Percentiles rank a stretch among this genome's conserved stretches.
phyloP scores from a whole-genome alignment of 2,797 vertebrate species.

The Pipistrellus nathusii region DNA sequence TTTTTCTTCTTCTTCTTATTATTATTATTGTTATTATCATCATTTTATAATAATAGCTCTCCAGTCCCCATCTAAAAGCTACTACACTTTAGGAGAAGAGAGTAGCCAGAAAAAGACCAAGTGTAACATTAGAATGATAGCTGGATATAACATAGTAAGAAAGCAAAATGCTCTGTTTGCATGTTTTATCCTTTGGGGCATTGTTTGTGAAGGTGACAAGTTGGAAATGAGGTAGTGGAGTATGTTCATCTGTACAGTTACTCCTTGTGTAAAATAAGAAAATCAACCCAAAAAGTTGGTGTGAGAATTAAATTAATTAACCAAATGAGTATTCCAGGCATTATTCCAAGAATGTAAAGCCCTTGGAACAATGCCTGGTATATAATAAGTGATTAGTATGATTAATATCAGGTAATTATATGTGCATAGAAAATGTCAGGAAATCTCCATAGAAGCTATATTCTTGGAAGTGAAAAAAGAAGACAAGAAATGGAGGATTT shows the following conservation, averaged over 20 bases:
- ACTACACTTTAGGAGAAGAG: not conserved
- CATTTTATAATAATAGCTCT: conserved; percentile 10
- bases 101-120: not conserved
- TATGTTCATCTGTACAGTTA: not conserved
- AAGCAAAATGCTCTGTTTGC: not conserved
- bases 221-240: not conserved
- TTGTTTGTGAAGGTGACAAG: not conserved
- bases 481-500: not conserved
- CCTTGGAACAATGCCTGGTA: not conserved
- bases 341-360: too few species aligned
- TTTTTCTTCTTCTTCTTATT: not conserved
- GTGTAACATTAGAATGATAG: not conserved
- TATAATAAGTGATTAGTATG: not conserved
- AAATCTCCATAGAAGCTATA: not conserved
- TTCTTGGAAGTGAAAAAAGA: not conserved
- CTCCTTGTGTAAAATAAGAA: conserved; percentile 10
- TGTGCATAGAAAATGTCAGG: not conserved
- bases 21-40: not conserved
- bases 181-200: not conserved
- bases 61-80: not conserved
- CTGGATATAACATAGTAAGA: not conserved
- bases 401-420: conserved; percentile 30
- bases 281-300: not conserved
- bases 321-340: not conserved
- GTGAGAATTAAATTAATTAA: conserved; percentile 25